Evolutionary conservation across 2,888 invertebrate species (phyloP), one percentile per base, ranked within the genome.

Genomic region (Tetragonula carbonaria): DNA sequence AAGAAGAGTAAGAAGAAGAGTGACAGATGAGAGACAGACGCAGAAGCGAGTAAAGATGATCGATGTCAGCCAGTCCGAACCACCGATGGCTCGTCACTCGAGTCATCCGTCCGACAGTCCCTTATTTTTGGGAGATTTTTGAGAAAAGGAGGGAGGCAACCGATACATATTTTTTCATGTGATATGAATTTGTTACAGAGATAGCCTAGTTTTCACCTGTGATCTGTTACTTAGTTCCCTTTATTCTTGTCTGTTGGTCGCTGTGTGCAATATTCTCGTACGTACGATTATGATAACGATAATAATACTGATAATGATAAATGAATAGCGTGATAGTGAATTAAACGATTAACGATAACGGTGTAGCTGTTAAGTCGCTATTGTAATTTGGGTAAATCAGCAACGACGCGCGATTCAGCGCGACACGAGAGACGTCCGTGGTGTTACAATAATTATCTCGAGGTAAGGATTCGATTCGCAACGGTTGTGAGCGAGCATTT

Each of bases 111-210:
- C 92, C 92, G 89, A 90, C 79, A 87, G 85, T 88, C 85, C 85
- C 83, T 87, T 81, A 91, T 82, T 87, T 87, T 87, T 78, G 81
- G 78, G 85, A 73, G 87, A 78, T 88, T 84, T 89, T 89, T 88
- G 82, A 70, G 86, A 87, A 82, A 8, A 45, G 45, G 45, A 45
- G 71, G 80, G 71, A 81, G 87, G 87, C 88, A 93, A 93, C 91
- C 82, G 90, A 93, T 91, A 92, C 92, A 93, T 93, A 93, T 93
- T 93, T 93, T 93, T 93, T 93, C 90, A 92, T 93, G 93, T 93
- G 93, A 93, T 93, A 93, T 90, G 91, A 92, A 91, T 93, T 93
- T 93, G 90, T 92, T 93, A 90, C 90, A 92, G 91, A 87, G 84
- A 76, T 93, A 92, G 92, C 90, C 89, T 92, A 93, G 90, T 93